These are phyloP conservation scores for Cyclina sinensis DNA, from an alignment of 1,140 invertebrate genomes.

Conservation along the genomic window DNA sequence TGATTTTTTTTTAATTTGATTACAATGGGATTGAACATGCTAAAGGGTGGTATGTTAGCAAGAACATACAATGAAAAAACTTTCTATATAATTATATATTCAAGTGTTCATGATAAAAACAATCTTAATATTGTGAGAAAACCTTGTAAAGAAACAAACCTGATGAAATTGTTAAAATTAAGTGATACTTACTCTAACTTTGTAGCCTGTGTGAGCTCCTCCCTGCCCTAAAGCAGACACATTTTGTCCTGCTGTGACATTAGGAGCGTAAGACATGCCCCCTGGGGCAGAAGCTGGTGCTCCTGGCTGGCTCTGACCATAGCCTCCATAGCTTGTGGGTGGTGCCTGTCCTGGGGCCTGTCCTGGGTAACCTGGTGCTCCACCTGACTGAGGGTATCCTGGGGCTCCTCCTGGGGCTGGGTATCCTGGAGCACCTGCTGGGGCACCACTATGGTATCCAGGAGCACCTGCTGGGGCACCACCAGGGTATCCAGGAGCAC, in stretches of 20 bases:
- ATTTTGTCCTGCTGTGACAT: slow-evolving; percentile 59
- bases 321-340: neutral
- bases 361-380: slow-evolving; percentile 30
- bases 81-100: no score
- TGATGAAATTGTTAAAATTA: no score
- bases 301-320: slow-evolving; percentile 4
- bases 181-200: slow-evolving; percentile 49
- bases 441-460: slow-evolving; percentile 49
- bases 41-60: no score
- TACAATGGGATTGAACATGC: no score
- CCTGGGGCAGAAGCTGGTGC: slow-evolving; percentile 48
- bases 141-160: no score
- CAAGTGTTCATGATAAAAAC: no score
- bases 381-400: slow-evolving; percentile 59
- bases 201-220: slow-evolving; percentile 54
- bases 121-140: no score
- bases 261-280: slow-evolving; percentile 66
- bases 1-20: no score
- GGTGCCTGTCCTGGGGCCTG: neutral
- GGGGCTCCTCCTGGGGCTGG: slow-evolving; percentile 22
- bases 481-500: slow-evolving; percentile 61
- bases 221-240: slow-evolving; percentile 52
- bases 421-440: neutral
- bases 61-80: no score
- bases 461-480: slow-evolving; percentile 3